Base-by-base conservation (phyloP, 2,888 invertebrate genomes). In the Didymodactylos carnosus region DNA sequence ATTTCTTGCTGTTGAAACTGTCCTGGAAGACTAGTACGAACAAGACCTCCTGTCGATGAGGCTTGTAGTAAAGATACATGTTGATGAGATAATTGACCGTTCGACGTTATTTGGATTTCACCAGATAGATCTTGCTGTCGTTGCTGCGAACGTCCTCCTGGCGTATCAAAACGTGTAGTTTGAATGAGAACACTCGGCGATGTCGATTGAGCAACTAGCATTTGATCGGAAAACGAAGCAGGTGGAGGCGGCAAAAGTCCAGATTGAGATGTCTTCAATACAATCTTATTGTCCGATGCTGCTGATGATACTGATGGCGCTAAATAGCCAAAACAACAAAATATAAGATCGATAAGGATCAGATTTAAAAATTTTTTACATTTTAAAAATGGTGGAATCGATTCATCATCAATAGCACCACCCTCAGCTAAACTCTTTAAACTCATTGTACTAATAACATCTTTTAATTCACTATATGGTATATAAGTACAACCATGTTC, bases 401-500 rank as follows among this genome's bases (percentile, higher is more conserved):
- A 89, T 77, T 94, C 94, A 80, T 94, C 93, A 81, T 95, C 95
- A 70, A 94, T 88, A 86, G 91, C 90, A 75, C 92, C 93, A 72
- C 93, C 93, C 80, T 92, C 93, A 84, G 91, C 93, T 0, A 93
- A 84, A 77, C 88, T 85, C 81, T 91, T 91, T 11, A 92, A 84
- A 70, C 89, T 89, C n/a, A n/a, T n/a, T n/a, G n/a, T n/a, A n/a
- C n/a, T n/a, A 39, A 76, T 76, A 19, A 87, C 85, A 25, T 46
- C 39, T 14, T 40, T 70, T 75, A 94, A 83, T 82, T 91, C 90
- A 53, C 83, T 85, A 90, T 90, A 94, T 1, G 97, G 95, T 78
- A 98, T 89, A 83, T 94, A 94, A 39, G 92, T 91, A 13, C 92
- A 93, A 46, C 98, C 98, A 39, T 89, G 85, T 77, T 95, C 94